phyloP scores from a whole-genome alignment of 2,113 vertebrate genomes.

The Himantopus leucocephalus region DNA sequence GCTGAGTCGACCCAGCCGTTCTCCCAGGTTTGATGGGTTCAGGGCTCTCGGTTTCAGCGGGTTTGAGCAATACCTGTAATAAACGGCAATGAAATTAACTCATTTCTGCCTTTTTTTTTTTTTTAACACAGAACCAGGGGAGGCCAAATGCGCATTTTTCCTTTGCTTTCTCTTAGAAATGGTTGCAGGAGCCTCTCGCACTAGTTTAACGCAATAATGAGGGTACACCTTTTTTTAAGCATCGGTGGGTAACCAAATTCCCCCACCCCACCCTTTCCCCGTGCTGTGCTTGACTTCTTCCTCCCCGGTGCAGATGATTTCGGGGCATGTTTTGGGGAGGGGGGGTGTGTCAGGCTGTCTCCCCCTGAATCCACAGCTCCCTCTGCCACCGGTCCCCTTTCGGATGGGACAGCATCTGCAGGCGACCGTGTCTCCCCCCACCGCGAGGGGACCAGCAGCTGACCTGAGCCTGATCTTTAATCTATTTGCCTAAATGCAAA shows the following conservation, averaged over 20 bases:
- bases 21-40: neutral
- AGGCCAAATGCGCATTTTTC: neutral
- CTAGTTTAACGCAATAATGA: too few relatives aligned
- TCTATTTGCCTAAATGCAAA: neutral
- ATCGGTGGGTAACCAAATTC: fast-evolving
- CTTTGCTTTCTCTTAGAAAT: neutral
- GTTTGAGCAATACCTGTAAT: neutral
- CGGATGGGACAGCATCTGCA: neutral
- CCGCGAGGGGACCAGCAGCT: too few relatives aligned
- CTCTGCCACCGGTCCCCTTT: neutral
- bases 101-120: neutral
- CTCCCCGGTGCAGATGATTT: neutral
- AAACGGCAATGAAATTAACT: neutral
- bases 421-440: neutral
- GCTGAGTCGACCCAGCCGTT: neutral
- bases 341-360: neutral
- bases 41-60: neutral
- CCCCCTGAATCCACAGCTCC: neutral
- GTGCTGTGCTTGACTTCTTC: too few relatives aligned
- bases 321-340: neutral
- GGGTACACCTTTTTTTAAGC: neutral
- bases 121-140: neutral
- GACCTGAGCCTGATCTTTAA: neutral
- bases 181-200: neutral
- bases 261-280: too few relatives aligned